Conservation (phyloP, 2,888 invertebrate genomes). For the Pteria penguin region DNA sequence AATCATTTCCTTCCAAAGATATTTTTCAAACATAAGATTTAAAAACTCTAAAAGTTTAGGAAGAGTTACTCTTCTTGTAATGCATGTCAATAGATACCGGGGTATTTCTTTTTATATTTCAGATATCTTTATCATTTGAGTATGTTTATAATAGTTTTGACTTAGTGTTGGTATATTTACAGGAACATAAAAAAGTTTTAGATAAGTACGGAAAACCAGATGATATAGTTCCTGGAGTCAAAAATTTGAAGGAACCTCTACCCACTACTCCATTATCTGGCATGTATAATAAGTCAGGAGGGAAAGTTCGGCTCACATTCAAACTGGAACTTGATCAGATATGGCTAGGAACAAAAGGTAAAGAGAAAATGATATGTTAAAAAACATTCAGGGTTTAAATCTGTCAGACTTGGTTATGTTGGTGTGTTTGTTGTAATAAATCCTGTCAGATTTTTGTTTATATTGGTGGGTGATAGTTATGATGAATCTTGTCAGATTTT, state of each 20-base stretch:
- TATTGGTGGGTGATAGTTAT: no score
- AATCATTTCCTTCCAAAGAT: no score
- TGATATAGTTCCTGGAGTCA: conserved; percentile 92
- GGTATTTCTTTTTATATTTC: background rate
- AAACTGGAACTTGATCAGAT: conserved; percentile 94
- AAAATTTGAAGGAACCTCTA: conserved; percentile 88
- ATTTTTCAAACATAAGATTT: no score
- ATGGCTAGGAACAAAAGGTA: conserved; percentile 92
- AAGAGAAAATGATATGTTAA: no score
- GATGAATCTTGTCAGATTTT: no score
- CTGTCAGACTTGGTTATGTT: no score
- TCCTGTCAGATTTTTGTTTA: no score
- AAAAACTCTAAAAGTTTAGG: no score
- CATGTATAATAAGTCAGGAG: conserved; percentile 94
- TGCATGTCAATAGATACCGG: no score
- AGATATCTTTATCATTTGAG: background rate
- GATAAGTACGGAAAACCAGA: conserved; percentile 92
- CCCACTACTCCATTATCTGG: conserved; percentile 91
- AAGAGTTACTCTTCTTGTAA: no score
- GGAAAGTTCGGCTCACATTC: conserved; percentile 93
- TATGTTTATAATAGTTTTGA: background rate
- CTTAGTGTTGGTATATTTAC: conserved; percentile 20
- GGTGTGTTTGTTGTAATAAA: no score
- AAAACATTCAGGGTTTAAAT: no score
- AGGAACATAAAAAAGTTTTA: conserved; percentile 90